Evolutionary conservation across 1,140 invertebrate species (phyloP).

Genomic region (Ceratosolen fusciceps): DNA sequence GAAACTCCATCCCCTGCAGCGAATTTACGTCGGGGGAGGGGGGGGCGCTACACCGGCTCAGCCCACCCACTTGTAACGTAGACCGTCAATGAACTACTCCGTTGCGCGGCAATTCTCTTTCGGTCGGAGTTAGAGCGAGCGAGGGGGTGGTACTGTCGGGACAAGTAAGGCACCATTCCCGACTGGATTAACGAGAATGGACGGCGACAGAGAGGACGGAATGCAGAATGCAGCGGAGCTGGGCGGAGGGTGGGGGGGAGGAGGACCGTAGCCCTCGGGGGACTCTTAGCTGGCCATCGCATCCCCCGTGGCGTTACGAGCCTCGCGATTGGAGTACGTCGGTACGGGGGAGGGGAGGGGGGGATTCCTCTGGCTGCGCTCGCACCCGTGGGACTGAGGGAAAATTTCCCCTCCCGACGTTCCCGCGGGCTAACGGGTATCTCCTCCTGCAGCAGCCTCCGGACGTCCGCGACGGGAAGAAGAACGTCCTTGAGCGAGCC

Average conservation of each 20-base stretch:
- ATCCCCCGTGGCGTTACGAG: conserved; percentile 63
- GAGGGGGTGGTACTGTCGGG: too few species aligned
- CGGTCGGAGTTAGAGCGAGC: too few species aligned
- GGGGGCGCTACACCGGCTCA: too few species aligned
- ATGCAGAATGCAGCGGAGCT: too few species aligned
- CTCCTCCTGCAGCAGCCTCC: neutral
- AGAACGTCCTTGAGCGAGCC: neutral
- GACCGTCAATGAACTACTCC: too few species aligned
- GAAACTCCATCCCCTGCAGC: too few species aligned
- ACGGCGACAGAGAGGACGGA: too few species aligned
- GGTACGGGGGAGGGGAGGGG: neutral
- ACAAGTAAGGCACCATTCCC: too few species aligned
- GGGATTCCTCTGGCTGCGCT: neutral
- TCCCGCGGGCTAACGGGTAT: neutral
- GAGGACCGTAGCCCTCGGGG: conserved; percentile 51
- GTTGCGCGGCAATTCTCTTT: too few species aligned
- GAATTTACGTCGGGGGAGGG: too few species aligned
- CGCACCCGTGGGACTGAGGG: conserved; percentile 39
- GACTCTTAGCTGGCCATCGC: conserved; percentile 58
- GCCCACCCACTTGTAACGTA: too few species aligned
- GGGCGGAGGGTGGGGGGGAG: neutral
- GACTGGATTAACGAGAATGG: too few species aligned
- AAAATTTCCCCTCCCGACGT: conserved; percentile 6
- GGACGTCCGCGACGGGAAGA: neutral
- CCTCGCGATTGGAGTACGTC: conserved; percentile 64